Percentiles rank a stretch among this genome's conserved stretches.
Conservation (phyloP, 2,113 vertebrate genomes). For the Drymodes brunneopygia region DNA sequence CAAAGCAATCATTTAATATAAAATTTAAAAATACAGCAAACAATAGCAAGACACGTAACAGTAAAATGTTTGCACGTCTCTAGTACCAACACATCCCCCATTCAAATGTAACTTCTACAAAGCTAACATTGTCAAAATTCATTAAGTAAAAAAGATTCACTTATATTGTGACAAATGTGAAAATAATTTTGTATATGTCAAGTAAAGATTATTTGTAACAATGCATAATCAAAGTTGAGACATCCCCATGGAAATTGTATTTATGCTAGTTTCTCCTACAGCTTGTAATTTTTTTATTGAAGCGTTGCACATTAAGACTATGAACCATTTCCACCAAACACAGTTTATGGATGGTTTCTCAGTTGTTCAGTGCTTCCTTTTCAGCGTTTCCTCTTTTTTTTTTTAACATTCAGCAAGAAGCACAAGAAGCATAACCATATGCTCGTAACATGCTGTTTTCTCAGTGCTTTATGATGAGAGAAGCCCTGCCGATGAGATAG, state of each 20-base stretch:
- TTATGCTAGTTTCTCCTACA: neutral
- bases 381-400: neutral
- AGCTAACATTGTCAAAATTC: neutral
- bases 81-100: neutral
- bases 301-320: neutral
- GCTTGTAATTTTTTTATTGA: neutral
- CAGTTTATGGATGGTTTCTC: neutral
- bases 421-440: neutral
- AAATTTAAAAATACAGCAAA: neutral
- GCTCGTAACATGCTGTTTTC: neutral
- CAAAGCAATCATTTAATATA: neutral
- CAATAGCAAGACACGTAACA: neutral
- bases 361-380: neutral
- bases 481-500: neutral
- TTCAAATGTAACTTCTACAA: neutral
- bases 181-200: neutral
- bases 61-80: neutral
- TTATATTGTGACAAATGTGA: neutral
- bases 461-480: neutral
- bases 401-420: neutral
- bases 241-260: neutral
- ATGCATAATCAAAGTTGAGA: neutral
- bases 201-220: neutral
- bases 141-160: neutral
- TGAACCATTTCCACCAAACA: neutral